Conservation (phyloP, 1,140 invertebrate species). For the Paralvinella palmiformis region DNA sequence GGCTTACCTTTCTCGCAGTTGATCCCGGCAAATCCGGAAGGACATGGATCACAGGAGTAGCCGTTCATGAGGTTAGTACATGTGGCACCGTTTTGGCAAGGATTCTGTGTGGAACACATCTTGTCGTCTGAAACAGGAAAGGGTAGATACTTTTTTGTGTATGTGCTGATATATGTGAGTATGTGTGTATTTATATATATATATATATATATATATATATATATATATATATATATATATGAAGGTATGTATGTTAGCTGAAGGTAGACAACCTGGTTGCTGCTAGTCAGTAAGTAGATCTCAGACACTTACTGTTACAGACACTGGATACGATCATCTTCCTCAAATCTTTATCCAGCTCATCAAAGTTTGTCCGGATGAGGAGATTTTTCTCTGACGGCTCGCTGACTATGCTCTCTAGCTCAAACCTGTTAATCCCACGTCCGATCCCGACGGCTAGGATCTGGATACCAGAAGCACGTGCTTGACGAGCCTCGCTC, state of each 20-base stretch:
- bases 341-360: conserved; percentile 6
- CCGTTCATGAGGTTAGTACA: conserved; percentile 9
- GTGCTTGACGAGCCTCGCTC: not conserved
- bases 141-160: not conserved
- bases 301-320: not conserved
- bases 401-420: conserved; percentile 16
- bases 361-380: conserved; percentile 7
- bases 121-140: conserved; percentile 5
- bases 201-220: not conserved
- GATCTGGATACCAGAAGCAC: conserved; percentile 31
- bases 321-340: not conserved
- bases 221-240: not conserved
- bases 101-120: not conserved
- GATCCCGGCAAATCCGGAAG: conserved; percentile 7
- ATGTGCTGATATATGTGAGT: not conserved
- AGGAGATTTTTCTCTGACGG: conserved; percentile 10
- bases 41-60: conserved; percentile 17
- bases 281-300: not conserved
- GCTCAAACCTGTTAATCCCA: conserved; percentile 19
- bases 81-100: conserved; percentile 16
- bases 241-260: not conserved
- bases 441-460: conserved; percentile 31
- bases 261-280: not conserved
- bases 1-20: conserved; percentile 13
- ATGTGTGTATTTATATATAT: not conserved